Evolutionary conservation across 1,140 invertebrate species (phyloP).

Genomic region (Atta cephalotes): DNA sequence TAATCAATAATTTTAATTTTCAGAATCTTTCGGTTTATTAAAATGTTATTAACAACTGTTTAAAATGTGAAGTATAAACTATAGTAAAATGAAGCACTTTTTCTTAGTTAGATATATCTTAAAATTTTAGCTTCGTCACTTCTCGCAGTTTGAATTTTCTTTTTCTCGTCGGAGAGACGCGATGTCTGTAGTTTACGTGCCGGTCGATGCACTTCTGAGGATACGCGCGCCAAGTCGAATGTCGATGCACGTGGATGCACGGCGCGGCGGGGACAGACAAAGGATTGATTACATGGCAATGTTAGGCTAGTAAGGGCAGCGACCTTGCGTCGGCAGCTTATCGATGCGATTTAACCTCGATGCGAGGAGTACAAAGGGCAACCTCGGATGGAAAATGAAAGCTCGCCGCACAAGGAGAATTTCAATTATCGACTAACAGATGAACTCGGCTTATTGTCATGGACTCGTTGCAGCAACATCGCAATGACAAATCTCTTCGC

Average conservation of each 20-base stretch:
- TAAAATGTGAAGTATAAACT: too few species aligned
- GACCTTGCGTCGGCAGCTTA: slow-evolving; percentile 55
- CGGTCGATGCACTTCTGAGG: slow-evolving; percentile 53
- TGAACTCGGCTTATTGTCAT: slow-evolving; percentile 42
- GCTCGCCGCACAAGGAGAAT: slow-evolving; percentile 53
- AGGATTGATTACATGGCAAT: slow-evolving; percentile 60
- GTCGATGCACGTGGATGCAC: slow-evolving; percentile 30
- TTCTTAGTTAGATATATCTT: not conserved
- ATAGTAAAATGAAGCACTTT: too few species aligned
- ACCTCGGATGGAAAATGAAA: slow-evolving; percentile 59
- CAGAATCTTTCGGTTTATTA: too few species aligned
- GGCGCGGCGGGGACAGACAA: slow-evolving; percentile 34
- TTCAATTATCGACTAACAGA: slow-evolving; percentile 62
- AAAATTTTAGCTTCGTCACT: not conserved
- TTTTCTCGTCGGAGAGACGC: not conserved
- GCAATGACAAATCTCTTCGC: slow-evolving; percentile 48
- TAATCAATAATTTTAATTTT: too few species aligned
- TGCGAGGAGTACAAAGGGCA: slow-evolving; percentile 38
- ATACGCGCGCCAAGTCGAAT: slow-evolving; percentile 52
- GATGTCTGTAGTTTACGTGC: not conserved
- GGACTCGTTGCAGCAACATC: slow-evolving; percentile 21
- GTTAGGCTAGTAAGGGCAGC: slow-evolving; percentile 53
- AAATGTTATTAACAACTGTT: too few species aligned
- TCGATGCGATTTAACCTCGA: slow-evolving; percentile 58
- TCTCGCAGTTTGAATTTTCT: not conserved